Evolutionary conservation across 92 coral and sea anemone genomes (phyloP).

Genomic region (Galaxea fascicularis): DNA sequence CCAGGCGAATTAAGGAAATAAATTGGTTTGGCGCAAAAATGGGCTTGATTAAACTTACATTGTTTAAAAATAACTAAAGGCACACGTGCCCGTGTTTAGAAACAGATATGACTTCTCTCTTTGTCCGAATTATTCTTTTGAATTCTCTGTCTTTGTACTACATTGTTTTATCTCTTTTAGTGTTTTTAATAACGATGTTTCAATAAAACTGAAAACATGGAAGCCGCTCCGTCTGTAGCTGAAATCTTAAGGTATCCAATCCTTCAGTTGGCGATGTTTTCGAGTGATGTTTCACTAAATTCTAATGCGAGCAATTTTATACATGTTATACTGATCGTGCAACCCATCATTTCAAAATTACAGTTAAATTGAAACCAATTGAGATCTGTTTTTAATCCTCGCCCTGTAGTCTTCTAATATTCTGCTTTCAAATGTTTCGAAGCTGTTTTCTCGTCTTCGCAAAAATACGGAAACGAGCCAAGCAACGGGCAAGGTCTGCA

Average conservation of each 20-base stretch:
- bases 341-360: too few species aligned
- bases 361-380: neutral
- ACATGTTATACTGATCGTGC: too few species aligned
- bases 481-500: too few species aligned
- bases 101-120: slow-evolving; percentile 24
- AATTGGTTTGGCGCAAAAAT: neutral
- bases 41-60: slow-evolving; percentile 39
- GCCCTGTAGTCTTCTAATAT: too few species aligned
- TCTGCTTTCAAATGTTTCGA: too few species aligned
- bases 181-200: slow-evolving; percentile 4
- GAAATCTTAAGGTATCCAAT: too few species aligned
- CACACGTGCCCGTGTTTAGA: slow-evolving; percentile 43
- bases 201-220: slow-evolving; percentile 16
- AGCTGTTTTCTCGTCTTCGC: too few species aligned
- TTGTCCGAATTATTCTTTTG: slow-evolving; percentile 41
- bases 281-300: neutral
- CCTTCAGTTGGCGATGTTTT: neutral
- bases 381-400: neutral
- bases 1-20: neutral
- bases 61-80: slow-evolving; percentile 46
- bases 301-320: too few species aligned
- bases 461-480: too few species aligned
- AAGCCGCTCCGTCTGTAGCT: neutral
- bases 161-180: neutral
- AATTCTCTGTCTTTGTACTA: slow-evolving; percentile 1